Conservation (phyloP, 1,140 invertebrate species). For the Tetragonula clypearis region DNA sequence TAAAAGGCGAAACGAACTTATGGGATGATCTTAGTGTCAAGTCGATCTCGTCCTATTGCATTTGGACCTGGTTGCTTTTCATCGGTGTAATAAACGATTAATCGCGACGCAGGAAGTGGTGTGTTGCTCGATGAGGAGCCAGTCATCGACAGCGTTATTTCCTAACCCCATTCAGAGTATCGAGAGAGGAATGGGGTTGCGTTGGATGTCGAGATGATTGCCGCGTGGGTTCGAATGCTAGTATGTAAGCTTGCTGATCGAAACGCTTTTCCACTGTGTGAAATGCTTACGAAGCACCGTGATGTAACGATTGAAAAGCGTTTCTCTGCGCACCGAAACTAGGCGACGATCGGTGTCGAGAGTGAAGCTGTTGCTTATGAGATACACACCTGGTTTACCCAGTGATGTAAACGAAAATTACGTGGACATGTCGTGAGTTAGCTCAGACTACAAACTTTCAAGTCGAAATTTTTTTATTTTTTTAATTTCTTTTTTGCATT, state of each 20-base stretch:
- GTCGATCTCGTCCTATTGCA: slow-evolving; percentile 12
- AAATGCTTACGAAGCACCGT: background rate
- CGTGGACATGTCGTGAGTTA: no score
- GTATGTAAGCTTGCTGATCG: background rate
- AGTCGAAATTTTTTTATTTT: no score
- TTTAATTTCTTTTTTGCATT: no score
- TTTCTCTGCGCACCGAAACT: background rate
- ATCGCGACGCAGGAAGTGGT: background rate
- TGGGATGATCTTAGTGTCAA: background rate
- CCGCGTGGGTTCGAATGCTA: background rate
- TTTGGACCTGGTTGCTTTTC: slow-evolving; percentile 14
- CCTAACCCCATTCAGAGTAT: background rate
- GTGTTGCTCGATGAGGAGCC: background rate
- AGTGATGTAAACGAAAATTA: no score
- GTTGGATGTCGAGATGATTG: background rate
- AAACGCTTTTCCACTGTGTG: background rate
- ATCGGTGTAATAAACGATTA: slow-evolving; percentile 27
- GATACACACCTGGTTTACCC: no score
- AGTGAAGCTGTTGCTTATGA: no score
- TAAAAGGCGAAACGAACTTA: no score
- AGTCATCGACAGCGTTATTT: background rate
- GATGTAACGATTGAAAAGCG: background rate
- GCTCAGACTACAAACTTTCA: no score
- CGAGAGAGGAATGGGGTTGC: background rate
- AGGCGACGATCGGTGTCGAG: no score